Evolutionary conservation across 2,113 vertebrate genomes (phyloP), one percentile per base, ranked within the genome.

Genomic region (Oncorhynchus masou): DNA sequence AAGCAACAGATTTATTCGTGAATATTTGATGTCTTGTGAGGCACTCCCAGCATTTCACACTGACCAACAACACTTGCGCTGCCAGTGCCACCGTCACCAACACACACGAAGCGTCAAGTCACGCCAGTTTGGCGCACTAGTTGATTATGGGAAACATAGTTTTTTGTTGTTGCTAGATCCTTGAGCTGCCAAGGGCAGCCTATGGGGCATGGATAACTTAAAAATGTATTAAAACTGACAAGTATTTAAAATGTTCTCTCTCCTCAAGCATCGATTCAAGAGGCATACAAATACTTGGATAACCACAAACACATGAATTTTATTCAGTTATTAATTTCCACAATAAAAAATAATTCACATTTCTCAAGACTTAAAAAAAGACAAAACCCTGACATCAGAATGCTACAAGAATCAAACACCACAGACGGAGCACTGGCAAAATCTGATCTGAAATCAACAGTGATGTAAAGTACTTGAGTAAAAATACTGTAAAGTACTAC

Each of bases 301-400:
- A 31, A 68, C 60, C 71, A 54, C 27, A 64, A 73, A 71, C 78
- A 67, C 66, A 82, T 70, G 66, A 2, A 80, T 71, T 85, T 87
- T 80, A 81, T 82, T 84, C 31, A 68, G 64, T 74, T 45, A 75
- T 60, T 54, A 77, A 73, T 68, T 62, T 54, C 66, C 57, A 74
- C 45, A 69, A 70, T 73, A 59, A 49, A 84, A 72, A 77, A 67
- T 74, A 69, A 71, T 45, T 45, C 0, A 45, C 39, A 45, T 45
- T 45, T 11, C 8, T 45, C 39, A 45, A 9, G 2, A 9, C 2
- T 45, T 9, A 45, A 71, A 73, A 34, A 70, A 39, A 9, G 25
- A 70, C 71, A 79, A 27, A 45, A 39, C 71, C 29, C 31, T 64
- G 60, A 79, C 66, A 70, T 71, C 65, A 79, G 72, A 79, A 74